Conservation (phyloP, 2,888 invertebrate species). For the Linyphia triangularis region DNA sequence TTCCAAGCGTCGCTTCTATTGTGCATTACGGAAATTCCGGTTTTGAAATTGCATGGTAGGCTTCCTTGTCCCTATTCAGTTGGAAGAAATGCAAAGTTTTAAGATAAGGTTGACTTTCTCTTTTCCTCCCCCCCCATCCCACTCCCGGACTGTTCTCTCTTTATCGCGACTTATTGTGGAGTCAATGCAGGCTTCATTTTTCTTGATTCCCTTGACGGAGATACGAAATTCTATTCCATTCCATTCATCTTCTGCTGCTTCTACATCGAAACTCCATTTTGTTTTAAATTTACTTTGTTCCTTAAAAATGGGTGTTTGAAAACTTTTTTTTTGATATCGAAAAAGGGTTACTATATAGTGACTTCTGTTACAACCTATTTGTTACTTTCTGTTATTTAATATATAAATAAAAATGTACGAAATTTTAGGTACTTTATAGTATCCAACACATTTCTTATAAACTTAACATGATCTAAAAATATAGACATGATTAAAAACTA, state of each 20-base stretch:
- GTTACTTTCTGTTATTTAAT: too few species aligned
- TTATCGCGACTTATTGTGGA: background rate
- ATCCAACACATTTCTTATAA: too few species aligned
- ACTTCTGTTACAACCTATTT: too few species aligned
- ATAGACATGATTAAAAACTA: too few species aligned
- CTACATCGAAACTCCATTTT: background rate
- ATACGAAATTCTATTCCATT: background rate
- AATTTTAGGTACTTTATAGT: too few species aligned
- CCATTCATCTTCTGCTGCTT: background rate
- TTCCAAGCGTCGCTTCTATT: slow-evolving; percentile 26
- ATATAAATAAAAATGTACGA: too few species aligned
- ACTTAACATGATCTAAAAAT: too few species aligned
- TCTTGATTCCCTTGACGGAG: background rate
- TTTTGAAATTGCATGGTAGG: slow-evolving; percentile 43
- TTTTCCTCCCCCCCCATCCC: background rate
- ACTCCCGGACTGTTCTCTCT: background rate
- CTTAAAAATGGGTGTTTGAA: background rate
- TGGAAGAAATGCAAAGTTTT: slow-evolving; percentile 60
- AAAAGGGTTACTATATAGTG: too few species aligned
- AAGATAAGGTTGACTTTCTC: slow-evolving; percentile 54
- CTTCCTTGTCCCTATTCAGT: slow-evolving; percentile 4
- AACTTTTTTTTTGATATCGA: too few species aligned
- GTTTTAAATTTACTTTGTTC: background rate
- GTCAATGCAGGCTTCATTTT: background rate
- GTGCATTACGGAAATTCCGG: slow-evolving; percentile 43